phyloP scores from a whole-genome alignment of 2,113 vertebrate genomes.

The Hippocampus mohnikei region DNA sequence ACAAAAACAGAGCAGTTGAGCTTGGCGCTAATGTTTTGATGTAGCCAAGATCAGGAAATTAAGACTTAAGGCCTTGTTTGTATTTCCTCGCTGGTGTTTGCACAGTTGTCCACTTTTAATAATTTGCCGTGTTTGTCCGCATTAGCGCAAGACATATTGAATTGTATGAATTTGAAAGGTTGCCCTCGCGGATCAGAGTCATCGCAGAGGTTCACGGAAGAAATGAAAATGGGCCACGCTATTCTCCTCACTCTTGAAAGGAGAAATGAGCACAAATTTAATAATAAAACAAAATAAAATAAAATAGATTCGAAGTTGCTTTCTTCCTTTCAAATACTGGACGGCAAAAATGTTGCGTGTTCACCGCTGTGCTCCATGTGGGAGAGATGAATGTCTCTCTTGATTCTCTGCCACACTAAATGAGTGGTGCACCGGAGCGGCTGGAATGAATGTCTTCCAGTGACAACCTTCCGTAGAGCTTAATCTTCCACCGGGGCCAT shows the following conservation, averaged over 20 bases:
- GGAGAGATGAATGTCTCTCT: slow-evolving; percentile 68
- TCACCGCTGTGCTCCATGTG: slow-evolving; percentile 36
- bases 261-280: slow-evolving; percentile 44
- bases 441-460: slow-evolving; percentile 67
- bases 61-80: slow-evolving; percentile 63
- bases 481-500: slow-evolving; percentile 65
- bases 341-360: slow-evolving; percentile 35
- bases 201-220: slow-evolving; percentile 37
- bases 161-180: slow-evolving; percentile 53
- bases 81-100: slow-evolving; percentile 50
- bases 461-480: slow-evolving; percentile 65
- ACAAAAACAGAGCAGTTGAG: slow-evolving; percentile 7
- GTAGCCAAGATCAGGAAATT: slow-evolving; percentile 61
- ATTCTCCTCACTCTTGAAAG: slow-evolving; percentile 35
- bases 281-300: slow-evolving; percentile 32
- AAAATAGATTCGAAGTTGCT: not conserved
- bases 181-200: slow-evolving; percentile 36
- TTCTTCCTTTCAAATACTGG: slow-evolving; percentile 33
- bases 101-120: slow-evolving; percentile 60
- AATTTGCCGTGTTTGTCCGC: slow-evolving; percentile 55
- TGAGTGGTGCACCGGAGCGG: slow-evolving; percentile 64
- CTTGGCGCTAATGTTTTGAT: slow-evolving; percentile 38
- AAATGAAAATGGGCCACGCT: slow-evolving; percentile 37
- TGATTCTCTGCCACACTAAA: slow-evolving; percentile 62
- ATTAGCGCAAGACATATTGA: slow-evolving; percentile 51